These are phyloP conservation scores for Karalla daura DNA, from an alignment of 2,797 vertebrate genomes.

Conservation along the genomic window DNA sequence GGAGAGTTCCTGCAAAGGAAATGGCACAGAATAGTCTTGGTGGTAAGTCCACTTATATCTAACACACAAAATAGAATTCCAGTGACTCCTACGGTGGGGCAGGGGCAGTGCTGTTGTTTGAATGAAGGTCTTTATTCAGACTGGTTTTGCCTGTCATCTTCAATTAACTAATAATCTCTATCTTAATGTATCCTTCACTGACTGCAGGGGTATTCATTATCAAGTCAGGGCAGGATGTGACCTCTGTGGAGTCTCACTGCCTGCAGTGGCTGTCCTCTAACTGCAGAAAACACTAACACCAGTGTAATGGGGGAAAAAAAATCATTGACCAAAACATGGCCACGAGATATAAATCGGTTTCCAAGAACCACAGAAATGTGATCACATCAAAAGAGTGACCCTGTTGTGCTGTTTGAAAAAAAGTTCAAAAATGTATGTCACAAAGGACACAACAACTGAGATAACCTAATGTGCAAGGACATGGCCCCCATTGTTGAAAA, in stretches of 20 bases:
- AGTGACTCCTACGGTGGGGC: no score
- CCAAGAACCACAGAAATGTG: not conserved
- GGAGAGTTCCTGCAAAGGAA: no score
- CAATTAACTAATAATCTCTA: no score
- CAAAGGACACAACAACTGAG: not conserved
- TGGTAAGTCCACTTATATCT: no score
- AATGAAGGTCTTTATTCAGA: no score
- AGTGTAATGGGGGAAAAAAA: not conserved
- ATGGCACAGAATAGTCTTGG: no score
- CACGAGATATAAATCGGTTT: slow-evolving; percentile 3
- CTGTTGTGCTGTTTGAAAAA: slow-evolving; percentile 12
- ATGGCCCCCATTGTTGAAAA: slow-evolving; percentile 9
- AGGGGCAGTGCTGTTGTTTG: no score
- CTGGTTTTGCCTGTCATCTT: no score
- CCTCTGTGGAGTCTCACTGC: not conserved
- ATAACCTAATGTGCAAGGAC: not conserved
- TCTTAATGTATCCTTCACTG: no score
- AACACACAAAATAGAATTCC: no score
- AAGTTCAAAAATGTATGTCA: not conserved
- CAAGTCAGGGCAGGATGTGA: not conserved
- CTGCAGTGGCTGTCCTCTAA: not conserved
- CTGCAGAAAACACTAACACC: slow-evolving; percentile 20
- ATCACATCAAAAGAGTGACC: not conserved
- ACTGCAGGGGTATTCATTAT: not conserved
- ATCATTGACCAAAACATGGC: not conserved